These are phyloP conservation scores for Akabosia matsudoensis DNA, from an alignment of 1,140 invertebrate species.

Conservation along the genomic window DNA sequence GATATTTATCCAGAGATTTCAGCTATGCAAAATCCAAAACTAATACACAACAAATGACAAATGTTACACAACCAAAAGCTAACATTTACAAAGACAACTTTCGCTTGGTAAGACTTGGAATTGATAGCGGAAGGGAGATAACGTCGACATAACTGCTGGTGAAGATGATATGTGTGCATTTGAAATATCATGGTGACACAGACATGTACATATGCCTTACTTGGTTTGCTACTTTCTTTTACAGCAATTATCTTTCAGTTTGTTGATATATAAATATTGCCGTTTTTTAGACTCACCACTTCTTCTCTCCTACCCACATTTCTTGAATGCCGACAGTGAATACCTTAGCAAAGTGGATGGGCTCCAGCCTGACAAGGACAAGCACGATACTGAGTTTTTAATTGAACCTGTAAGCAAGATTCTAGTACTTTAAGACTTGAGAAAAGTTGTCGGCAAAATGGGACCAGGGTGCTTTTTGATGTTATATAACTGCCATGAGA, in stretches of 20 bases:
- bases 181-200: too few relatives aligned
- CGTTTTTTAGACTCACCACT: conserved; percentile 32
- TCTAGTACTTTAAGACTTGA: background rate
- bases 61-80: too few relatives aligned
- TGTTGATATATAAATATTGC: background rate
- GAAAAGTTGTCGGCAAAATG: background rate
- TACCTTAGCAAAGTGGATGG: conserved; percentile 24
- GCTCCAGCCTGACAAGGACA: conserved; percentile 20
- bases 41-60: too few relatives aligned
- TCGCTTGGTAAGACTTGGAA: too few relatives aligned
- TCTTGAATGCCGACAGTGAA: conserved; percentile 29
- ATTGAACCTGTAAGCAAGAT: conserved; percentile 33
- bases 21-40: too few relatives aligned
- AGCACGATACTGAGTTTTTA: conserved; percentile 31
- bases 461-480: background rate
- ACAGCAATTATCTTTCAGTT: background rate
- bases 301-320: conserved; percentile 32
- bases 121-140: too few relatives aligned
- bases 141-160: too few relatives aligned
- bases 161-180: too few relatives aligned
- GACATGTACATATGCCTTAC: too few relatives aligned
- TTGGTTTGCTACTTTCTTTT: background rate
- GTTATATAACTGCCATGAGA: background rate
- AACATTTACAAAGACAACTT: too few relatives aligned
- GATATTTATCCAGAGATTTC: too few relatives aligned